These are phyloP conservation scores for Psettodes erumei DNA, from an alignment of 2,113 vertebrate species.

Conservation along the genomic window DNA sequence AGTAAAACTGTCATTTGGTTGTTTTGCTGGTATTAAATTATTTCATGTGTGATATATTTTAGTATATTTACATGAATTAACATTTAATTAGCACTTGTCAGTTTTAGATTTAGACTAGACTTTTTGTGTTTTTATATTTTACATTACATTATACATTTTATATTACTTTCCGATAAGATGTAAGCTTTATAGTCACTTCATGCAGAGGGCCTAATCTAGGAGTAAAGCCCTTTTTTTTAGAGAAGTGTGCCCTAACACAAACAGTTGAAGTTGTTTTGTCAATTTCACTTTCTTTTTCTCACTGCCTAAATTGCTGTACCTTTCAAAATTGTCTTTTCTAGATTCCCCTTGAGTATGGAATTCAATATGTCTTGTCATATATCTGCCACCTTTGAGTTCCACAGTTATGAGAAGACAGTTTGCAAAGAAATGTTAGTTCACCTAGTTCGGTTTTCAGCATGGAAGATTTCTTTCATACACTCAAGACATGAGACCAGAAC, in stretches of 20 bases:
- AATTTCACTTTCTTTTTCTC: not conserved
- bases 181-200: too few relatives aligned
- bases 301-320: not conserved
- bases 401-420: not conserved
- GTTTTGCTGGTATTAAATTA: too few relatives aligned
- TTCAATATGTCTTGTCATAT: constrained; percentile 18
- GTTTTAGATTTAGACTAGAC: too few relatives aligned
- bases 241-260: too few relatives aligned
- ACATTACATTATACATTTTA: not conserved
- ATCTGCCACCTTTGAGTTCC: constrained; percentile 6
- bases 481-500: constrained; percentile 1
- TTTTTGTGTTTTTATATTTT: not conserved
- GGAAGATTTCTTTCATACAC: not conserved
- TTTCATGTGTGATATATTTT: too few relatives aligned
- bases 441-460: not conserved
- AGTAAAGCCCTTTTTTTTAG: not conserved
- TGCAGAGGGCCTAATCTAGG: not conserved
- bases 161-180: too few relatives aligned
- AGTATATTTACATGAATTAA: too few relatives aligned
- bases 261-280: not conserved
- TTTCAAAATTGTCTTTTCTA: not conserved
- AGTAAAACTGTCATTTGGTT: not conserved
- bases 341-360: not conserved
- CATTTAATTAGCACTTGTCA: too few relatives aligned
- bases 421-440: not conserved